Conservation (phyloP, 2,113 vertebrate species). For the Prinia subflava region DNA sequence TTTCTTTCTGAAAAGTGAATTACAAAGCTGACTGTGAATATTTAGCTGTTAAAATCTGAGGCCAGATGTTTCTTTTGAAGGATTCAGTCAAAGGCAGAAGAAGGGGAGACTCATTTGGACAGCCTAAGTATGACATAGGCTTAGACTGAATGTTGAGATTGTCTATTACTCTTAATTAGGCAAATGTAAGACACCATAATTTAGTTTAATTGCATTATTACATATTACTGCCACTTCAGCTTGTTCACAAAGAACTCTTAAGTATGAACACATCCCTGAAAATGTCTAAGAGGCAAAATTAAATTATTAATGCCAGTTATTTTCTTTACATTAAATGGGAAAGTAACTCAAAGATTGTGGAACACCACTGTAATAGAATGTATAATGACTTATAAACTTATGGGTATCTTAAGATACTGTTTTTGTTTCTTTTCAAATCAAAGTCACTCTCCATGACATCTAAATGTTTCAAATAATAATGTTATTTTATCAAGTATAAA, state of each 20-base stretch:
- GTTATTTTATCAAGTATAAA: background rate
- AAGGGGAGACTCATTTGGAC: background rate
- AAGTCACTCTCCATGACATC: background rate
- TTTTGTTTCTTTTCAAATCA: background rate
- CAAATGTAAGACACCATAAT: background rate
- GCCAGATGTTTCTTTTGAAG: background rate
- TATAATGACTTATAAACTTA: background rate
- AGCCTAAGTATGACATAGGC: background rate
- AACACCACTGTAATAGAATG: background rate
- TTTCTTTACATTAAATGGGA: background rate
- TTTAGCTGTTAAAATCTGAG: background rate
- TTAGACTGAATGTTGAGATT: background rate
- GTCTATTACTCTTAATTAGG: background rate
- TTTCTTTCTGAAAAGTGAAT: background rate
- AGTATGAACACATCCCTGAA: background rate
- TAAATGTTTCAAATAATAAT: background rate
- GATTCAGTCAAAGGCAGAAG: background rate
- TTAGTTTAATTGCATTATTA: background rate
- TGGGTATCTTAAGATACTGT: background rate
- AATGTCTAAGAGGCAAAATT: background rate
- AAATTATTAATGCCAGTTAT: background rate
- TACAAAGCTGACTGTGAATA: background rate
- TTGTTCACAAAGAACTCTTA: background rate
- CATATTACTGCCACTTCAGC: background rate
- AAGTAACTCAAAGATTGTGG: background rate